Base-by-base conservation (phyloP, 2,113 vertebrate species). In the Chionomys nivalis region DNA sequence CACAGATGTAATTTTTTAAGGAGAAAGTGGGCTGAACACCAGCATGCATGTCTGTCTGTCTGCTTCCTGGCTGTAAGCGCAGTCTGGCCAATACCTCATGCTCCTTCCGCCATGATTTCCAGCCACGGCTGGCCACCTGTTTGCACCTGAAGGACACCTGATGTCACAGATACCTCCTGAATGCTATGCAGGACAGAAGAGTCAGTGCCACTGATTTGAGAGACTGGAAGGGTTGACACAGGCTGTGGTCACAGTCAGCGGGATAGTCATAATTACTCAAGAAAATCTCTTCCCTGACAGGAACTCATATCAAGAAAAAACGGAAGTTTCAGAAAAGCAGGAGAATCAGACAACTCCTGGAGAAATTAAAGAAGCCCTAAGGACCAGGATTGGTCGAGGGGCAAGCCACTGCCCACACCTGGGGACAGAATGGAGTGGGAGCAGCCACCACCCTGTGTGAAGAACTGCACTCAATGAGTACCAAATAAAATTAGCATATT, bases 261-360 rank as follows among this genome's bases (percentile, higher is more conserved):
- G 5, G 31, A 21, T 47, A 91, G 16, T 31, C 28, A 52, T 23
- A 47, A 26, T 76, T 72, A 70, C 47, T 92, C 47, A 93, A 73
- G 81, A 85, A 70, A 61, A 77, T 78, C 96, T 93, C 87, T 95
- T 87, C 90, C 77, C 88, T 65, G 42, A 95, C 85, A 97, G 96
- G 52, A 66, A 68, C 21, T 79, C 76, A 68, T 8, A 24, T 91
- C 31, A 63, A 44, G 70, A 82, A 44, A 68, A 90, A 55, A 17
- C 85, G 2, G 31, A 87, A n/a, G 87, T 55, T 77, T 10, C 13
- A 86, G 9, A 26, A 26, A 44, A 72, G 31, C 76, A 28, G 36
- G 72, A 58, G 6, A 58, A 8, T 6, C 77, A 61, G 1, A 23
- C 3, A 44, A 24, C 6, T 8, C n/a, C 23, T 39, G 61, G 5